A percentile compares a stretch with the other conserved stretches of the same genome.
Conservation (phyloP, 2,888 invertebrate species). For the Eugnorisma glareosa region DNA sequence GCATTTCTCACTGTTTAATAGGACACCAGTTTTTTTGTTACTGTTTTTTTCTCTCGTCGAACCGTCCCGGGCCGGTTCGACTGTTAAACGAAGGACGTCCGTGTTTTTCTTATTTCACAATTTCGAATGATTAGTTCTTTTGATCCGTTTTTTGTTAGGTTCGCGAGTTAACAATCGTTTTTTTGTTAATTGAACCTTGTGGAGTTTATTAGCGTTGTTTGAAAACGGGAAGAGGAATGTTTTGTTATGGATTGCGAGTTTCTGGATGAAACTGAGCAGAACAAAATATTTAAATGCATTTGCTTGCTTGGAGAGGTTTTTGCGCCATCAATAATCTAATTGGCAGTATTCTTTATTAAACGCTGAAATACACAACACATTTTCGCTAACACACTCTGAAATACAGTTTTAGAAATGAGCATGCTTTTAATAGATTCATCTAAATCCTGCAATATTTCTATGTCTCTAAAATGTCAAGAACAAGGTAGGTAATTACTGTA, state of each 20-base stretch:
- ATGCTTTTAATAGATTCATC: conserved; percentile 24
- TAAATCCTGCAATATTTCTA: conserved; percentile 34
- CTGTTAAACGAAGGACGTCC: conserved; percentile 62
- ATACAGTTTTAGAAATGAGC: conserved; percentile 12
- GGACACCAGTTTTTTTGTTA: conserved; percentile 77
- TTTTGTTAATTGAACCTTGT: conserved; percentile 63
- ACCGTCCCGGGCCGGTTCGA: conserved; percentile 56
- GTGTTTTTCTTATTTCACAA: conserved; percentile 64
- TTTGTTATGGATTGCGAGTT: conserved; percentile 39
- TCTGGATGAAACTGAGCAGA: conserved; percentile 33
- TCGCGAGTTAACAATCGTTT: conserved; percentile 57
- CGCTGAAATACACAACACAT: not conserved
- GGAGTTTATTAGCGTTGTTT: conserved; percentile 59
- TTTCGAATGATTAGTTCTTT: conserved; percentile 64
- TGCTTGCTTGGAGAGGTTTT: not conserved
- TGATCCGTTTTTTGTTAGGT: conserved; percentile 53
- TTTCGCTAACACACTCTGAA: not conserved
- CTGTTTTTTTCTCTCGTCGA: conserved; percentile 66
- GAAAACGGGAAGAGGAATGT: conserved; percentile 26
- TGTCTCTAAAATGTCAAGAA: conserved; percentile 32
- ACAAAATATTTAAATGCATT: conserved; percentile 12
- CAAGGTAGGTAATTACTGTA: conserved; percentile 17
- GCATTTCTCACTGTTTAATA: conserved; percentile 83
- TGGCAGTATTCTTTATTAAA: not conserved
- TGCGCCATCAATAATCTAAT: not conserved